Conservation (phyloP, 2,113 vertebrate species). For the Prochilodus magdalenae region DNA sequence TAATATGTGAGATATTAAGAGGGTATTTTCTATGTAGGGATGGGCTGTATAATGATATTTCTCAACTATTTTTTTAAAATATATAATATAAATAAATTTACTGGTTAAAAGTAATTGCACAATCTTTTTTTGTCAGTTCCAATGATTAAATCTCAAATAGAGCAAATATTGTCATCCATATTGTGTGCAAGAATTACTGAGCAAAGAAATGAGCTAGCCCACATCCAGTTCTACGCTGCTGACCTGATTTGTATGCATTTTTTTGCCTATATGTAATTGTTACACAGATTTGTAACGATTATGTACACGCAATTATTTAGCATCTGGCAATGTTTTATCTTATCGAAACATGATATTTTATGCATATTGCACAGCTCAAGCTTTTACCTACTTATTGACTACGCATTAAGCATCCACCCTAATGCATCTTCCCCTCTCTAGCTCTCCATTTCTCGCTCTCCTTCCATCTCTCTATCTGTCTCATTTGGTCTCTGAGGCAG, state of each 20-base stretch:
- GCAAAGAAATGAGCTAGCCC: no score
- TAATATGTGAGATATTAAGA: no score
- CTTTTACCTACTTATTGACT: conserved; percentile 19
- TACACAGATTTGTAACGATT: neutral
- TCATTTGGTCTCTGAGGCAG: conserved; percentile 35
- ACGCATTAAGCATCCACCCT: conserved; percentile 37
- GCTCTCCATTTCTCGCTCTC: neutral
- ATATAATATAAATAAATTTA: no score
- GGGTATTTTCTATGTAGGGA: no score
- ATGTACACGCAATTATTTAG: neutral
- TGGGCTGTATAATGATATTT: no score
- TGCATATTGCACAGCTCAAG: neutral
- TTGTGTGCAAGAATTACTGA: no score
- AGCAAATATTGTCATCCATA: no score
- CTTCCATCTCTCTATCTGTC: neutral
- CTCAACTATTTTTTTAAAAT: no score
- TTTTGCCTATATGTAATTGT: no score
- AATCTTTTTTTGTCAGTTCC: no score
- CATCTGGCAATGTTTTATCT: neutral
- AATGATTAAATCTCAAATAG: no score
- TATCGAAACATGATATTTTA: neutral
- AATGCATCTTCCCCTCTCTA: conserved; percentile 38
- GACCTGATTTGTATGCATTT: neutral
- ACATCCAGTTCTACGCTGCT: neutral
- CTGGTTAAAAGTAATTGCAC: no score